Evolutionary conservation across 53 echinoderm and acorn worm genomes (phyloP).

Genomic region (Echinarachnius parma): DNA sequence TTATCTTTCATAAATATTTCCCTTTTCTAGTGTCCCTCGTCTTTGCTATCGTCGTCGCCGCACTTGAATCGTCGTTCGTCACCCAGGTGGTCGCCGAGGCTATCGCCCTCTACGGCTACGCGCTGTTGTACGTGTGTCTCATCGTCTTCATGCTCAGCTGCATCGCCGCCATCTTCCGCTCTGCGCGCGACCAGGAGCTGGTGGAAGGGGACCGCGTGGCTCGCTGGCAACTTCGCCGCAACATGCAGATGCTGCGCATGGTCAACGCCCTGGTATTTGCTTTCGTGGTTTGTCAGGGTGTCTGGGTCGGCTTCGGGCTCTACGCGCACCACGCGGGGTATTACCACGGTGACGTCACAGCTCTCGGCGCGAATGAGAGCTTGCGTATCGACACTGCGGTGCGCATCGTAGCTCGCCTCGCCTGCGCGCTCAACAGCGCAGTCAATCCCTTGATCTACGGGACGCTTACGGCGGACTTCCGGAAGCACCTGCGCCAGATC

Average conservation of each 20-base stretch:
- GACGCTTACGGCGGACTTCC: conserved; percentile 25
- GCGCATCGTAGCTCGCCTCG: conserved; percentile 1
- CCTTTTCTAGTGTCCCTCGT: conserved; percentile 2
- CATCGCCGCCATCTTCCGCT: conserved; percentile 21
- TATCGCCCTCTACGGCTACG: conserved; percentile 12
- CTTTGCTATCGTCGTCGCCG: conserved; percentile 10
- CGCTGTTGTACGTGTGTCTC: conserved; percentile 10
- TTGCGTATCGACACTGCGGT: not conserved
- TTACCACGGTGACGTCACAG: no score
- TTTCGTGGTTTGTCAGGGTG: conserved; percentile 15
- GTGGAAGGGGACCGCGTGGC: conserved; percentile 41
- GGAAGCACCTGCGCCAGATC: conserved; percentile 15
- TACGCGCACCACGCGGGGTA: conserved; percentile 25
- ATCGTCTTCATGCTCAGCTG: conserved; percentile 9
- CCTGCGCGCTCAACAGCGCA: conserved; percentile 22
- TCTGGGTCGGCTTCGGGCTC: conserved; percentile 26
- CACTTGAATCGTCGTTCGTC: not conserved
- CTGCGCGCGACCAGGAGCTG: conserved; percentile 19
- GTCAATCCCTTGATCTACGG: conserved; percentile 33
- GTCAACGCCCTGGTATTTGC: conserved; percentile 8
- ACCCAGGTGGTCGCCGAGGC: conserved; percentile 8
- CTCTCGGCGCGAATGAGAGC: not conserved
- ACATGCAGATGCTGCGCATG: conserved; percentile 39
- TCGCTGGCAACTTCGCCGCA: conserved; percentile 39
- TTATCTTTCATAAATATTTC: not conserved